These are phyloP conservation scores for Notiomystis cincta DNA, from an alignment of 2,113 vertebrate species.

Conservation along the genomic window DNA sequence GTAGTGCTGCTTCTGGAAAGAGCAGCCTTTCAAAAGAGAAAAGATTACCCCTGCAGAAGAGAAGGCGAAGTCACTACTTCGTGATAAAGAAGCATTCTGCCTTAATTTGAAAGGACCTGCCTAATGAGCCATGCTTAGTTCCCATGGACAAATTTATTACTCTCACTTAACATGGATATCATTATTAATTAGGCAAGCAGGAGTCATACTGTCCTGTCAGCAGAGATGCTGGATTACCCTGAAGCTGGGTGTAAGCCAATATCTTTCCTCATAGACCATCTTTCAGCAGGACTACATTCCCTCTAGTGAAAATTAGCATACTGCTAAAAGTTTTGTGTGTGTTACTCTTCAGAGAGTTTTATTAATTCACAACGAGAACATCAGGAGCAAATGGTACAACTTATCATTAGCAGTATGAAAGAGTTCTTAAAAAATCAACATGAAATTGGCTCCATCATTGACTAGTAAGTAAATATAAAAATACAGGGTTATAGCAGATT, in stretches of 20 bases:
- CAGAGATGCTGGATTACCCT: constrained; percentile 12
- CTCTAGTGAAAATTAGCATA: background rate
- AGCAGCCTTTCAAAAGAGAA: background rate
- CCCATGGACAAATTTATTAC: constrained; percentile 39
- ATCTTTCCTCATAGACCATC: background rate
- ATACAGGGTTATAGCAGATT: background rate
- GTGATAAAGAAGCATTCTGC: background rate
- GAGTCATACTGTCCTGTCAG: constrained; percentile 17
- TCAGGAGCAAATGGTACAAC: background rate
- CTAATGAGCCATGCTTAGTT: constrained; percentile 42
- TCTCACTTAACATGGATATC: constrained; percentile 33
- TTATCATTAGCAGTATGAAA: background rate
- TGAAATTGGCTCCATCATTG: background rate
- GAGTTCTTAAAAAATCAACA: background rate
- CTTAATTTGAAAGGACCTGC: constrained; percentile 37
- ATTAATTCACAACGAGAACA: background rate
- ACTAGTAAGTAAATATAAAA: background rate
- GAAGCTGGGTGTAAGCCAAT: background rate
- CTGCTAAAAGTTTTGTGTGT: background rate
- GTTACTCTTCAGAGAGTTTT: background rate
- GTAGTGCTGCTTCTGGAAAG: background rate
- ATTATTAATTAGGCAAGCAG: constrained; percentile 51
- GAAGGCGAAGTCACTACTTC: background rate
- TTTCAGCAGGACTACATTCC: background rate
- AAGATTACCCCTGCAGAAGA: background rate